These are phyloP conservation scores for Gallinago media DNA, from an alignment of 2,113 vertebrate genomes.

Conservation along the genomic window DNA sequence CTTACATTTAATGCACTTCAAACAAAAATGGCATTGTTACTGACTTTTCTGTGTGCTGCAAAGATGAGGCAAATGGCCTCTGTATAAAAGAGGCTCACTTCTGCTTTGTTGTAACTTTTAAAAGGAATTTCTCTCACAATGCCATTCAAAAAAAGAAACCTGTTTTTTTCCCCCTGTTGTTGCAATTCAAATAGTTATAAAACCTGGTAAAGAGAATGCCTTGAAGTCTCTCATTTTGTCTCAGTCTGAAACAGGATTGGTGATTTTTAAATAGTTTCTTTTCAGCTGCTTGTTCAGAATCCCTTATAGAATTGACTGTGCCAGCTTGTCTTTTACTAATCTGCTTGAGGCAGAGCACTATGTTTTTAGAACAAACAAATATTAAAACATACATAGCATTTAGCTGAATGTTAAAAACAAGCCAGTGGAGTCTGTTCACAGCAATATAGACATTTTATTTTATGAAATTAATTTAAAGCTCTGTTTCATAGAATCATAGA, in stretches of 20 bases:
- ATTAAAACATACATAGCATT: neutral
- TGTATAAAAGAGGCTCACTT: neutral
- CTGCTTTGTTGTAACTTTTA: neutral
- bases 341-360: neutral
- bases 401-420: neutral
- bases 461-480: neutral
- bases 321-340: neutral
- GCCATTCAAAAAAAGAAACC: neutral
- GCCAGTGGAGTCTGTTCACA: neutral
- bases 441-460: neutral
- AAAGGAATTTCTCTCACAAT: neutral
- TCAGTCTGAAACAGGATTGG: neutral
- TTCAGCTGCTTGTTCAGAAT: neutral
- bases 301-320: neutral
- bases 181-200: neutral
- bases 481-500: neutral
- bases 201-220: neutral
- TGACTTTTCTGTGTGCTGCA: neutral
- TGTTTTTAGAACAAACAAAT: neutral
- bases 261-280: neutral
- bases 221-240: neutral
- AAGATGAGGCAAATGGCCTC: neutral
- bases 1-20: neutral
- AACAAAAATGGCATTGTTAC: neutral
- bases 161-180: neutral